Base-by-base conservation (phyloP, 2,888 invertebrate species). In the Orthosia incerta region DNA sequence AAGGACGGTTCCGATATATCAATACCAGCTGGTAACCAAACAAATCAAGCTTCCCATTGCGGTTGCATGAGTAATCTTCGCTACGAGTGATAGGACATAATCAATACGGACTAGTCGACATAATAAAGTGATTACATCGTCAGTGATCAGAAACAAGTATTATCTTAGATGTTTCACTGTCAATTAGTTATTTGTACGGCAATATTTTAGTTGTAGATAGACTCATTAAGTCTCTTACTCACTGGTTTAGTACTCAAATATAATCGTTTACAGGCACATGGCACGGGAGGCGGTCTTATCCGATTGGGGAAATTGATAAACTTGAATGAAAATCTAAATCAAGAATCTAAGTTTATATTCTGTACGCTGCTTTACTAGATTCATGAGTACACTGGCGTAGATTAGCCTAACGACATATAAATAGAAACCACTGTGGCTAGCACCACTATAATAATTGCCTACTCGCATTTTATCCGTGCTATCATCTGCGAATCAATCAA, bases 401-500 rank as follows among this genome's bases (percentile, higher is more conserved):
- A 86, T 86, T 85, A 79, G 75, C 77, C 63, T 82, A 80, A 79
- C 86, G 79, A 82, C 70, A 81, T 76, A 86, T 87, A 87, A 84
- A 84, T 85, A 81, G 80, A 85, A 73, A 69, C 75, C 79, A 76
- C 83, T 77, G 80, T 74, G 68, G 66, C 79, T 57, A 80, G 77
- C 79, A 79, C 79, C 67, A 84, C 80, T 79, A 84, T 85, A 85
- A 86, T 85, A 85, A 88, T 87, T 87, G 83, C 80, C 84, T 84
- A 81, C 87, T 86, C 83, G 77, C 83, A 85, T 88, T 89, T 88
- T 88, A 87, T 88, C 80, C 89, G 77, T 83, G 85, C 89, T 92
- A 93, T 93, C 93, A 88, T 88, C 86, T 87, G 88, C 74, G 88
- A 89, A 93, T 94, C 93, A 92, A 93, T 94, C 94, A 94, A 89